Conservation (phyloP, 2,113 vertebrate species). For the Polypterus senegalus region DNA sequence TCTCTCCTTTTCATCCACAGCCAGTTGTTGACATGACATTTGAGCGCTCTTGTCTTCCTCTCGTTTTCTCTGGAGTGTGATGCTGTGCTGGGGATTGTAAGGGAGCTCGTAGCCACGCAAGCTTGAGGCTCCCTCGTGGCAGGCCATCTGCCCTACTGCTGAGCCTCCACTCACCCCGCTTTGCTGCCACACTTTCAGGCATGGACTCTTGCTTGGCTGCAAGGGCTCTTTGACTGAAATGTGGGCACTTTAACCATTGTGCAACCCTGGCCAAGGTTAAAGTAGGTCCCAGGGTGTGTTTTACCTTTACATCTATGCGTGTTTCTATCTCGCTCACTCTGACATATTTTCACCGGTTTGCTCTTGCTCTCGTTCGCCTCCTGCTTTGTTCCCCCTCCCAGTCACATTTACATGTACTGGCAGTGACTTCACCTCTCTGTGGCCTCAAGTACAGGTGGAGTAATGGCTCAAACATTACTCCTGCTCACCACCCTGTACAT, state of each 20-base stretch:
- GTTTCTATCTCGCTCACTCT: conserved; percentile 14
- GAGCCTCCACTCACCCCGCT: no score
- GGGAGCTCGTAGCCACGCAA: not conserved
- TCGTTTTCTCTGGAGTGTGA: not conserved
- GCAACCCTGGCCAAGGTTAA: not conserved
- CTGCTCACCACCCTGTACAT: conserved; percentile 56
- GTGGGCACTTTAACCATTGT: conserved; percentile 6
- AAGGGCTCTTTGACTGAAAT: no score
- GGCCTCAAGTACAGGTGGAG: conserved; percentile 57
- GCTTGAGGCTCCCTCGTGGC: no score
- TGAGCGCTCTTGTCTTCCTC: conserved; percentile 28
- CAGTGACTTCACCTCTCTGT: conserved; percentile 60
- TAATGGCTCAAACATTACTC: conserved; percentile 56
- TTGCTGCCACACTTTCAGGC: conserved; percentile 13
- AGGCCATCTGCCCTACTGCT: no score
- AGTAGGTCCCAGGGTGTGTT: not conserved
- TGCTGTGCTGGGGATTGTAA: conserved; percentile 22
- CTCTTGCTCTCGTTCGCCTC: conserved; percentile 13
- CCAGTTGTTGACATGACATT: conserved; percentile 16
- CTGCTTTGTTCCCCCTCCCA: conserved; percentile 9
- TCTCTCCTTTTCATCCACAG: conserved; percentile 21
- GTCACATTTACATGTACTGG: conserved; percentile 53
- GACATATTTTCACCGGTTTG: conserved; percentile 1
- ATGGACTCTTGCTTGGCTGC: not conserved
- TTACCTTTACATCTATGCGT: conserved; percentile 43